These are phyloP conservation scores for Hyaena hyaena DNA, from an alignment of 2,113 vertebrate genomes.

Conservation along the genomic window DNA sequence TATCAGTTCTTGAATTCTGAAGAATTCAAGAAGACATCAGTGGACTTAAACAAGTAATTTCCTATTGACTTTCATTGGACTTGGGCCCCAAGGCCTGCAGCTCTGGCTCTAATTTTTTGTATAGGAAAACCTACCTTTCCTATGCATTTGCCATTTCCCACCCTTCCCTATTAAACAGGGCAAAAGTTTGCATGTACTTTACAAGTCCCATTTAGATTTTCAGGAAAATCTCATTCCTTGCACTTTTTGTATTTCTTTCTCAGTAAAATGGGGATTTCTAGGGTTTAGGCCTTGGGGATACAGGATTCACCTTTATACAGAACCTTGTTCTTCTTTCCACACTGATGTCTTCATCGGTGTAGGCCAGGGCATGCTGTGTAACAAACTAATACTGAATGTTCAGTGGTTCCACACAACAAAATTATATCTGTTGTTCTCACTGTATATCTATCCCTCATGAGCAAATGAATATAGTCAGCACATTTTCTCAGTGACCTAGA, in stretches of 20 bases:
- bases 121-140: neutral
- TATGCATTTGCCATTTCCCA: neutral
- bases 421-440: neutral
- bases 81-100: accelerated
- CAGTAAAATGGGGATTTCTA: neutral
- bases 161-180: neutral
- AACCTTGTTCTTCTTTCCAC: neutral
- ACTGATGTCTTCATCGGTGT: neutral
- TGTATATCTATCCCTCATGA: neutral
- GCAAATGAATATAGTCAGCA: neutral
- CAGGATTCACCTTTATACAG: neutral
- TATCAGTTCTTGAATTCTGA: neutral
- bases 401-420: neutral
- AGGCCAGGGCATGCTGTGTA: neutral
- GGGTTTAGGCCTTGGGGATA: neutral
- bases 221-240: neutral
- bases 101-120: neutral
- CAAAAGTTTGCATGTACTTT: neutral
- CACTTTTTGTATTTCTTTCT: neutral
- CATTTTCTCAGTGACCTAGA: neutral
- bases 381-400: neutral
- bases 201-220: neutral
- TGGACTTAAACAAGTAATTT: neutral
- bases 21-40: neutral
- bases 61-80: neutral